phyloP scores from a whole-genome alignment of 2,113 vertebrate species.

The Gobio gobio region DNA sequence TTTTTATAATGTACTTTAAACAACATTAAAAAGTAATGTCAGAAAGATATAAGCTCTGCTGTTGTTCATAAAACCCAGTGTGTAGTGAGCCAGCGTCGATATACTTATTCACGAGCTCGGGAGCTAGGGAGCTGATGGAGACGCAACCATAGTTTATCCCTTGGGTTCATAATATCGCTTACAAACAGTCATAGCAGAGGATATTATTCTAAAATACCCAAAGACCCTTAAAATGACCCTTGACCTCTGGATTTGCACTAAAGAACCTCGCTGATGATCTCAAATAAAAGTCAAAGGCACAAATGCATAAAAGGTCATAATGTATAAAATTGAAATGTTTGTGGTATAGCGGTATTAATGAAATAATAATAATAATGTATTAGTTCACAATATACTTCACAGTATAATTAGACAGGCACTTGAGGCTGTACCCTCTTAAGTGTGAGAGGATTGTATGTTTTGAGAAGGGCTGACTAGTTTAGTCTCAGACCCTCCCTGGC shows the following conservation, averaged over 20 bases:
- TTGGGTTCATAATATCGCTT: conserved; percentile 10
- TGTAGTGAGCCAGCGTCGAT: too few species aligned
- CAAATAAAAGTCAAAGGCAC: neutral
- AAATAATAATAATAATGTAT: neutral
- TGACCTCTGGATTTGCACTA: neutral
- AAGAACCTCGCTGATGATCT: neutral
- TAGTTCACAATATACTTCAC: neutral
- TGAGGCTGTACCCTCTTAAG: conserved; percentile 50
- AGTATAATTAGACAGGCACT: neutral
- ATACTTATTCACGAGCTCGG: too few species aligned
- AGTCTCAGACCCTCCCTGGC: conserved; percentile 67
- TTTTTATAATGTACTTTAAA: too few species aligned
- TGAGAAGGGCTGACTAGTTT: conserved; percentile 68
- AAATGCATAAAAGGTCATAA: neutral
- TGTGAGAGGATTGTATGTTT: conserved; percentile 69
- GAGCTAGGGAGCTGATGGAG: too few species aligned
- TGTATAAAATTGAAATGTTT: neutral
- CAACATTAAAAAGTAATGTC: too few species aligned
- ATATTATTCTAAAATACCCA: neutral
- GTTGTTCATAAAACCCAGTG: too few species aligned
- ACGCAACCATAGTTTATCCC: neutral
- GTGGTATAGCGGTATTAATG: neutral
- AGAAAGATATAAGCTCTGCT: too few species aligned
- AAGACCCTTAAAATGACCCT: conserved; percentile 14
- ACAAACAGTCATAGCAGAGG: conserved; percentile 1